Percentiles rank a stretch among this genome's conserved stretches.
These are phyloP conservation scores for Dilophus febrilis DNA, from an alignment of 2,888 invertebrate species.

Conservation along the genomic window DNA sequence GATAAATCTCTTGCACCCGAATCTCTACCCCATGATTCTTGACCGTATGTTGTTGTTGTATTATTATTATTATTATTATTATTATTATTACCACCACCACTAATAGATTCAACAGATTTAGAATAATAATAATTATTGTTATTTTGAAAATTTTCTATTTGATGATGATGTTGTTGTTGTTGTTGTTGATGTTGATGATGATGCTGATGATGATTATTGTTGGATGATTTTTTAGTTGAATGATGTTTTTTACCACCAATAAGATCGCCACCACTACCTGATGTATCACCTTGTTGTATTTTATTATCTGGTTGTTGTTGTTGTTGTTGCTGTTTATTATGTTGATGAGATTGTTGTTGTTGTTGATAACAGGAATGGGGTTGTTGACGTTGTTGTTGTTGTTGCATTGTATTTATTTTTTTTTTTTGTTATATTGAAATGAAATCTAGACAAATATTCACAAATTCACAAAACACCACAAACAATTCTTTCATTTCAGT, in stretches of 20 bases:
- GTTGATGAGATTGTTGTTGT: background rate
- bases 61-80: background rate
- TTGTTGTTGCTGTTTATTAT: background rate
- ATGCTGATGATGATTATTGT: conserved; percentile 2
- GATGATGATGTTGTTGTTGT: background rate
- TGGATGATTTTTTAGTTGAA: too few species aligned
- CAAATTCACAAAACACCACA: too few species aligned
- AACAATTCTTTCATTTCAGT: too few species aligned
- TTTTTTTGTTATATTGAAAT: too few species aligned
- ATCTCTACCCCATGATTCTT: conserved; percentile 8
- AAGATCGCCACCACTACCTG: too few species aligned
- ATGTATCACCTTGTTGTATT: background rate
- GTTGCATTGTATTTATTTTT: too few species aligned
- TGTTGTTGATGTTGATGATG: background rate
- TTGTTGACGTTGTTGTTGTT: too few species aligned
- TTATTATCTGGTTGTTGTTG: background rate
- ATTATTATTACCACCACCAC: background rate
- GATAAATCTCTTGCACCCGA: conserved; percentile 8
- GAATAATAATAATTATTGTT: background rate
- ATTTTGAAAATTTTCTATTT: background rate
- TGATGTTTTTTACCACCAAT: too few species aligned
- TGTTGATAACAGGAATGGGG: too few species aligned
- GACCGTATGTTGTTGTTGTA: conserved; percentile 3
- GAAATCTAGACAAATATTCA: too few species aligned
- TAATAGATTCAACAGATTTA: background rate